A percentile compares a stretch with the other conserved stretches of the same genome.
These are phyloP conservation scores for Crotalus helleri DNA, from an alignment of 2,113 vertebrate species.

Conservation along the genomic window DNA sequence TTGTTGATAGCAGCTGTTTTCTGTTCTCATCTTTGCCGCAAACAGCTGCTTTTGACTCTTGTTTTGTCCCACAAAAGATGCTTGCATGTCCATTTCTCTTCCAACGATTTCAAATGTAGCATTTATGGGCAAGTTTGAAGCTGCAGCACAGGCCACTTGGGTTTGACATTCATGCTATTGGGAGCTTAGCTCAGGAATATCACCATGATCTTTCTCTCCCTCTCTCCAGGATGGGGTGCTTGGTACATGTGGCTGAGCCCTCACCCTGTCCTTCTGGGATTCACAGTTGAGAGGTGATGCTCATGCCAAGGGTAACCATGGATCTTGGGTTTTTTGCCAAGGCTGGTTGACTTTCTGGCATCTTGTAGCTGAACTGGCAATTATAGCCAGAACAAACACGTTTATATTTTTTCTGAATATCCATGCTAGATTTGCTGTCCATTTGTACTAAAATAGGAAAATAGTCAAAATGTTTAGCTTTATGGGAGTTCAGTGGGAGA, in stretches of 20 bases:
- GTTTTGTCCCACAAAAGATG: not conserved
- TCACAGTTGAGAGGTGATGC: not conserved
- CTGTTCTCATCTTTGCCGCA: not conserved
- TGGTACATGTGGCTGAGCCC: constrained; percentile 14
- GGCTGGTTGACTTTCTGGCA: not conserved
- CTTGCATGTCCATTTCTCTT: not conserved
- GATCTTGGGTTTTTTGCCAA: not conserved
- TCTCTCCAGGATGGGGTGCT: constrained; percentile 5
- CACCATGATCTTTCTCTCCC: no score
- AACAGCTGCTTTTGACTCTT: not conserved
- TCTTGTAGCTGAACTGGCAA: constrained; percentile 10
- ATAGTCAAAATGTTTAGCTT: not conserved
- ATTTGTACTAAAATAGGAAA: not conserved
- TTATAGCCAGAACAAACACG: constrained; percentile 4
- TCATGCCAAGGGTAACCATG: not conserved
- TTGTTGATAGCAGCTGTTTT: not conserved
- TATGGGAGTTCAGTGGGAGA: not conserved
- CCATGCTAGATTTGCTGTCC: not conserved
- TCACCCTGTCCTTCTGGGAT: not conserved
- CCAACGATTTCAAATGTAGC: not conserved
- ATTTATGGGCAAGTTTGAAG: not conserved
- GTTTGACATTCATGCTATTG: not conserved
- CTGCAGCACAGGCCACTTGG: no score
- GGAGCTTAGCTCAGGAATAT: not conserved
- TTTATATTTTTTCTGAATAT: constrained; percentile 6